Evolutionary conservation across 1,140 invertebrate genomes (phyloP), one percentile per base, ranked within the genome.

Genomic region (Ips nitidus): DNA sequence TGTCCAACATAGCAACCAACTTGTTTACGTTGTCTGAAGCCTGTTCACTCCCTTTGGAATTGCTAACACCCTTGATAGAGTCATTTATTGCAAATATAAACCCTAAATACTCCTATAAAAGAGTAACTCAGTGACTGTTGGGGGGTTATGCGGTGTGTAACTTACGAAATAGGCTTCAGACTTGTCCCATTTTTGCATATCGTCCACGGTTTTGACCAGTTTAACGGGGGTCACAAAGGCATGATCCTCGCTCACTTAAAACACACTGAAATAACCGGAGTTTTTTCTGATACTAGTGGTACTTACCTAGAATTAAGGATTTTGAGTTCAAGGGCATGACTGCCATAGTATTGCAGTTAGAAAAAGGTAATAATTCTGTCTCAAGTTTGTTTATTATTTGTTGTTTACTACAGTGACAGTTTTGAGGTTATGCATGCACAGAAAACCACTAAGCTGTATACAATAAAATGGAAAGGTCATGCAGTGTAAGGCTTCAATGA

Each of bases 41-140:
- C 61, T 86, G 82, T 74, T 88, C 87, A 47, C 87, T 82, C 45
- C 87, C 85, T 58, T 85, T 42, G 1, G 72, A 72, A 66, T 87
- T 7, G 66, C 90, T 86, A 78, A 92, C 94, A 37, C 90, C 90
- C 82, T 91, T 90, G 2, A 96, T 89, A 6, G 92, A 88, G 76
- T 94, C 88, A 82, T 95, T 97, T 71, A 97, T 82, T 22, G 90
- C 89, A 66, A 90, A 85, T 75, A 98, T 88, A 79, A 96, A 97
- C 3, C 93, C 93, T 53, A 94, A 82, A 69, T 95, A 90, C 82
- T 97, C 93, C 85, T 91, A 79, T 50, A 84, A 85, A 52, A 42
- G 41, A n/a, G 8, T 59, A 22, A 37, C 4, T 55, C 3, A 37
- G 53, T 55, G 4, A 1, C 1, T 37, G 37, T 38, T 55, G 6